Conservation (phyloP, 2,797 vertebrate genomes). For the Falco peregrinus region DNA sequence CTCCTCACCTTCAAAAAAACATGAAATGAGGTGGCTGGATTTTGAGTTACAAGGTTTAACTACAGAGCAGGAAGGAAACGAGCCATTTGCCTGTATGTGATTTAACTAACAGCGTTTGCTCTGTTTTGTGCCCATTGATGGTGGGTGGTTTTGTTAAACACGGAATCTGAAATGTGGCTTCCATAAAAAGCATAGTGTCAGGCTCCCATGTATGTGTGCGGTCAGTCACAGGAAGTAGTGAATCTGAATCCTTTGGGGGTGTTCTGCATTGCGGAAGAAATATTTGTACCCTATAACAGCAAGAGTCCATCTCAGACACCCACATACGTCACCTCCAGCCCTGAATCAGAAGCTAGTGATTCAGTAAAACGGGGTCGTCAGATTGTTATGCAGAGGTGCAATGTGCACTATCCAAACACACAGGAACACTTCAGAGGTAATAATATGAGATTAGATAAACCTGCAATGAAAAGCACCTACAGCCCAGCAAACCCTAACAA, state of each 20-base stretch:
- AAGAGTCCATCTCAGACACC: background rate
- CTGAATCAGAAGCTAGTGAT: background rate
- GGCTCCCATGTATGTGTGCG: fast-evolving
- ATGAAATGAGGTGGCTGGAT: background rate
- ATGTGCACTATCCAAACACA: background rate
- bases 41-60: background rate
- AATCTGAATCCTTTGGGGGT: background rate
- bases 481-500: background rate
- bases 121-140: background rate
- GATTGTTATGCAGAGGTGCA: background rate
- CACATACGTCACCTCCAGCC: background rate
- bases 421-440: background rate
- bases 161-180: background rate
- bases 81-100: background rate
- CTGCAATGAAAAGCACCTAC: background rate
- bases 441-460: background rate
- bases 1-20: background rate
- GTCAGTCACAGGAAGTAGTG: background rate
- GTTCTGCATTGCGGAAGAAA: background rate
- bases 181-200: background rate
- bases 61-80: background rate
- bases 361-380: background rate
- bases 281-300: background rate
- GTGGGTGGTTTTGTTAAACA: background rate
- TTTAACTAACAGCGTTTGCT: background rate